phyloP scores from a whole-genome alignment of 92 coral and sea anemone genomes.

The Actinostola sp. region DNA sequence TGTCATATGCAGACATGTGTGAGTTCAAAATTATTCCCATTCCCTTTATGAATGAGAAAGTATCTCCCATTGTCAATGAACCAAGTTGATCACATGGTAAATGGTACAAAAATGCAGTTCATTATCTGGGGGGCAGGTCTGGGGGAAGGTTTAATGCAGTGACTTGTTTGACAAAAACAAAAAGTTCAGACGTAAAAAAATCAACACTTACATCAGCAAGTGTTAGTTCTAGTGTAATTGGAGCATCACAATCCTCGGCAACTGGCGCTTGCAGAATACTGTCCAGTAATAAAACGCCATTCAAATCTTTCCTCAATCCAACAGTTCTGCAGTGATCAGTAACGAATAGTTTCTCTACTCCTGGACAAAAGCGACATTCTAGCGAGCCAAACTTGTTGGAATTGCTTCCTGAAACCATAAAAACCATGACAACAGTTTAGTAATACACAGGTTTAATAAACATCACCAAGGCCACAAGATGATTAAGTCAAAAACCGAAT shows the following conservation, averaged over 20 bases:
- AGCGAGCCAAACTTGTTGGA: slow-evolving; percentile 40
- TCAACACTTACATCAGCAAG: slow-evolving; percentile 93
- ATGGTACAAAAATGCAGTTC: too few species aligned
- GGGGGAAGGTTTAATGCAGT: too few species aligned
- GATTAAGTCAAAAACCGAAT: neutral
- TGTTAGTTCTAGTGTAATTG: slow-evolving; percentile 78
- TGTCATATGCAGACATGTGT: too few species aligned
- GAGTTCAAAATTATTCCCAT: too few species aligned
- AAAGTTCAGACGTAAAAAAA: too few species aligned
- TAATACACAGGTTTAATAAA: neutral
- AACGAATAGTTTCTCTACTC: slow-evolving; percentile 86
- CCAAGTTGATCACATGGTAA: too few species aligned
- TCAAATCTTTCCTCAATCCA: slow-evolving; percentile 91
- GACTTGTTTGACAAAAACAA: too few species aligned
- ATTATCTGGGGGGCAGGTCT: too few species aligned
- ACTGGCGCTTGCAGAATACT: slow-evolving; percentile 86
- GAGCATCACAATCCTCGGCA: slow-evolving; percentile 57
- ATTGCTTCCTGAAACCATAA: slow-evolving; percentile 35
- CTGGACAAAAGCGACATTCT: slow-evolving; percentile 86
- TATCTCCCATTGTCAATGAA: too few species aligned
- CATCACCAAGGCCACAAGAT: neutral
- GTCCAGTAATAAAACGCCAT: slow-evolving; percentile 93
- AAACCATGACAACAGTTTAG: slow-evolving; percentile 4
- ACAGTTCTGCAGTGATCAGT: slow-evolving; percentile 78
- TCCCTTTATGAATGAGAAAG: too few species aligned